Evolutionary conservation across 2,797 vertebrate species (phyloP).

Genomic region (Xiphophorus birchmanni): DNA sequence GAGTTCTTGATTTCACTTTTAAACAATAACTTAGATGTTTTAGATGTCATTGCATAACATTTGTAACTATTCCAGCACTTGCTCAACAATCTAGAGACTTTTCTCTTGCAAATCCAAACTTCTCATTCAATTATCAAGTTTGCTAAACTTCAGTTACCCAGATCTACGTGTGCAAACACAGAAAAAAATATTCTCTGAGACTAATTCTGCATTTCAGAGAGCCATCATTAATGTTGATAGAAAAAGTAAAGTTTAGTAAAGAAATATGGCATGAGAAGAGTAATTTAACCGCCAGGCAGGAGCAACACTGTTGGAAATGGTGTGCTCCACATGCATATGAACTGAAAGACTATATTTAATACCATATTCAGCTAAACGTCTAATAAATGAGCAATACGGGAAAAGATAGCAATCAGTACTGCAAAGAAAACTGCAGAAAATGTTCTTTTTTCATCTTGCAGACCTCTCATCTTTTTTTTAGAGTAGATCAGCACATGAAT

Average conservation of each 20-base stretch:
- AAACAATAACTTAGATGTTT: background rate
- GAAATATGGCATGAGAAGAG: background rate
- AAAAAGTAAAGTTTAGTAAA: background rate
- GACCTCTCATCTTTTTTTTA: background rate
- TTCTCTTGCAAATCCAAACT: background rate
- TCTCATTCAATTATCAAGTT: background rate
- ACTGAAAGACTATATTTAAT: constrained; percentile 1
- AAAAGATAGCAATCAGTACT: background rate
- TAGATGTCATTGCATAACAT: no score
- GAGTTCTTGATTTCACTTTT: background rate
- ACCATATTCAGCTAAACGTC: background rate
- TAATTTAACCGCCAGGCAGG: background rate
- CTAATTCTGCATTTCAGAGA: background rate
- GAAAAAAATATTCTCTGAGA: background rate
- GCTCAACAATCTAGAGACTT: background rate
- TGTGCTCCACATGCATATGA: background rate
- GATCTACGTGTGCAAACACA: background rate
- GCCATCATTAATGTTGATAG: background rate
- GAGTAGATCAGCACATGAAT: background rate
- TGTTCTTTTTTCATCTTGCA: background rate
- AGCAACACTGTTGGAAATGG: background rate
- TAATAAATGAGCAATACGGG: background rate
- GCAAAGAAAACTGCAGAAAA: constrained; percentile 1
- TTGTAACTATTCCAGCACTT: background rate
- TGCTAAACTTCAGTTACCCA: background rate